phyloP scores from a whole-genome alignment of 2,888 invertebrate species.

The Thalpophila matura region DNA sequence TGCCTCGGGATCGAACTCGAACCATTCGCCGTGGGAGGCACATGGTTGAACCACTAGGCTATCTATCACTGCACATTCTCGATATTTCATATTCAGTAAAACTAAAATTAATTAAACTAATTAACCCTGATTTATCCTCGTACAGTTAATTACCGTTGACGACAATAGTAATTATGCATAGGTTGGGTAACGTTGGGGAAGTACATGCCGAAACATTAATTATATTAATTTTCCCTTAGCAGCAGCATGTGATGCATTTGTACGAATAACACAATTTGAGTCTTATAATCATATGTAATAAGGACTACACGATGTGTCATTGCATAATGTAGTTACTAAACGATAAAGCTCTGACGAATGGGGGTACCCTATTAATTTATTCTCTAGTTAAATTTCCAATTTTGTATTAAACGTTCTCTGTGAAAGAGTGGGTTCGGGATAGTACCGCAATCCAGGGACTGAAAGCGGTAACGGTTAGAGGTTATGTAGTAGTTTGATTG shows the following conservation, averaged over 20 bases:
- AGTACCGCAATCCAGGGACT: too few species aligned
- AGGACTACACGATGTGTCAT: background rate
- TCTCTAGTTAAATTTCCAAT: background rate
- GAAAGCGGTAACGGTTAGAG: too few species aligned
- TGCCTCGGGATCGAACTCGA: too few species aligned
- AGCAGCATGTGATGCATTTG: background rate
- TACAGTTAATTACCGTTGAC: background rate
- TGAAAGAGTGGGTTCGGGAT: background rate
- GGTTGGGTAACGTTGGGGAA: slow-evolving; percentile 4
- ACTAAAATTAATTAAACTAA: background rate
- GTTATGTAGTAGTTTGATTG: too few species aligned
- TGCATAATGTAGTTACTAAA: background rate
- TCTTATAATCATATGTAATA: background rate
- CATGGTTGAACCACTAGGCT: too few species aligned
- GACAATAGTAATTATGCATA: background rate
- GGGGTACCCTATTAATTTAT: background rate
- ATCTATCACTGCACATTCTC: too few species aligned
- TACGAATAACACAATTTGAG: background rate
- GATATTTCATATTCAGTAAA: too few species aligned
- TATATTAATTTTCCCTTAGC: background rate
- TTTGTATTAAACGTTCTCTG: background rate
- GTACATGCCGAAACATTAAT: background rate
- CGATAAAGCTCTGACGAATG: background rate
- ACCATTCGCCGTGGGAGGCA: too few species aligned
- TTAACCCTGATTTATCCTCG: slow-evolving; percentile 4